Conservation (phyloP, 2,888 invertebrate species). For the Cryptus armator region DNA sequence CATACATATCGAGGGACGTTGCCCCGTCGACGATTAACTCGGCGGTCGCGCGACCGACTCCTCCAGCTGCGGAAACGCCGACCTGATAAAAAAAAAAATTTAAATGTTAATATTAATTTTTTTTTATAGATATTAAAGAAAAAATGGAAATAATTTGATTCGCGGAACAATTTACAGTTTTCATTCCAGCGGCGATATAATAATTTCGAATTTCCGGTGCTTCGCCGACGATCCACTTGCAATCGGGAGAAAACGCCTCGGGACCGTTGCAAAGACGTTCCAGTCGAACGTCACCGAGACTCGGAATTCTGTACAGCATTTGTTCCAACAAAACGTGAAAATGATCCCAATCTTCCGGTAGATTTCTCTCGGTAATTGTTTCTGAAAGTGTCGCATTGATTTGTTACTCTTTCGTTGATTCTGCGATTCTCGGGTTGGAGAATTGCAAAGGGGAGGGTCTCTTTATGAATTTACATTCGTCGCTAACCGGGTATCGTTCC, state of each 20-base stretch:
- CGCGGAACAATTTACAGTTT: conserved; percentile 87
- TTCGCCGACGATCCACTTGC: conserved; percentile 98
- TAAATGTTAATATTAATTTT: conserved; percentile 13
- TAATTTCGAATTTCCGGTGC: conserved; percentile 92
- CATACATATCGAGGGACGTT: conserved; percentile 94
- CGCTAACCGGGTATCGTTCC: conserved; percentile 88
- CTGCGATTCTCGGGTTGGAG: neutral
- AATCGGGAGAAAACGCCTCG: conserved; percentile 98
- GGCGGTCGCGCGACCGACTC: conserved; percentile 95
- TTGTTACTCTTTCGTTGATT: neutral
- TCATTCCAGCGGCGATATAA: conserved; percentile 96
- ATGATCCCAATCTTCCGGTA: conserved; percentile 98
- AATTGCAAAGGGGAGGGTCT: neutral
- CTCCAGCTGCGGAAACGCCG: conserved; percentile 97
- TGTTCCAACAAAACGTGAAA: conserved; percentile 96
- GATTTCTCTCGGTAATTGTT: conserved; percentile 88
- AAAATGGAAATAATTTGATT: neutral
- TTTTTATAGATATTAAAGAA: neutral
- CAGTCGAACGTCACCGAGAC: conserved; percentile 90
- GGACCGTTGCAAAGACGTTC: conserved; percentile 95
- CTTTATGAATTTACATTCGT: conserved; percentile 57
- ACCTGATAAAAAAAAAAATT: conserved; percentile 84
- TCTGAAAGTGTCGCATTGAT: conserved; percentile 82
- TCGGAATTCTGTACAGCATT: conserved; percentile 93
- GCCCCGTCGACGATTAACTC: conserved; percentile 94